A percentile compares a stretch with the other conserved stretches of the same genome.
Evolutionary conservation across 2,888 invertebrate genomes (phyloP).

Genomic region (Heliconius cydno): DNA sequence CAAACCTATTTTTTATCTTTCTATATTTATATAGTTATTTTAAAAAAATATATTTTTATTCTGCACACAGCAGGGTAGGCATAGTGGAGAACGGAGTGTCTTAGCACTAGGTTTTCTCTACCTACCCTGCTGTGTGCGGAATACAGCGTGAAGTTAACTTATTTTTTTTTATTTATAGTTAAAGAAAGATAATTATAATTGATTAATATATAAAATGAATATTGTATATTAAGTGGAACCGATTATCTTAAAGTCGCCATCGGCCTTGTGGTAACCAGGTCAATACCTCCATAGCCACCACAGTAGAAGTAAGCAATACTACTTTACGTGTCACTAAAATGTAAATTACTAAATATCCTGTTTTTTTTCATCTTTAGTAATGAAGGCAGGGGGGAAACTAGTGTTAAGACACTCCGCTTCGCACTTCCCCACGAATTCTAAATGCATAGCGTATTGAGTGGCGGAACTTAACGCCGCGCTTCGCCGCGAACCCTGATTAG

Average conservation of each 20-base stretch:
- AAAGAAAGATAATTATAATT: background rate
- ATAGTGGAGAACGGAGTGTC: no score
- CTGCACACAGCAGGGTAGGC: no score
- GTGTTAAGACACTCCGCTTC: no score
- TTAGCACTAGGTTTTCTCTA: no score
- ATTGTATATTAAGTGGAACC: background rate
- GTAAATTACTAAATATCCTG: conserved; percentile 19
- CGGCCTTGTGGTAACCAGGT: conserved; percentile 29
- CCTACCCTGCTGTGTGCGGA: no score
- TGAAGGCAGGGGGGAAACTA: background rate
- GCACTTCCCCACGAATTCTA: no score
- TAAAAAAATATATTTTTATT: no score
- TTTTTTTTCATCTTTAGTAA: background rate
- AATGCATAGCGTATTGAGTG: no score
- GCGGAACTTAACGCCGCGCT: no score
- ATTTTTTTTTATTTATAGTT: background rate
- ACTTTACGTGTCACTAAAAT: background rate
- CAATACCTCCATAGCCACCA: conserved; percentile 5
- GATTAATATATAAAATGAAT: conserved; percentile 3
- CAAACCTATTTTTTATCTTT: background rate
- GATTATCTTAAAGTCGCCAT: conserved; percentile 12
- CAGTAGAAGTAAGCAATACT: background rate
- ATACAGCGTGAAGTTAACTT: no score
- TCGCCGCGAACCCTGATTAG: no score
- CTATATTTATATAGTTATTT: background rate